These are phyloP conservation scores for Geopemphigus sp. DNA, from an alignment of 1,140 invertebrate species.

Conservation along the genomic window DNA sequence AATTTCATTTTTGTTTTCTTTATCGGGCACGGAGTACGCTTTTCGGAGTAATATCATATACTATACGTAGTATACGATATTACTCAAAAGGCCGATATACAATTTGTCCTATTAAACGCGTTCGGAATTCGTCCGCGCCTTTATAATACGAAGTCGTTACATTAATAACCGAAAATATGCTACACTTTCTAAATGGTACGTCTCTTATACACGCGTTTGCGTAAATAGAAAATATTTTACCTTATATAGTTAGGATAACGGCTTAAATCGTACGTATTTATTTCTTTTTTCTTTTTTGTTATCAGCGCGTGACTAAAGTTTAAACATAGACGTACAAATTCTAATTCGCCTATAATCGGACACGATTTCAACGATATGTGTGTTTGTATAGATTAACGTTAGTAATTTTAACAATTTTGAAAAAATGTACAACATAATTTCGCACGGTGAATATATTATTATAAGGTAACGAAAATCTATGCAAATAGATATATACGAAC, in stretches of 20 bases:
- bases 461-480: neutral
- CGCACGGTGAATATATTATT: constrained; percentile 14
- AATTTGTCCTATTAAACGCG: too few relatives aligned
- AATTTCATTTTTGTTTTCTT: too few relatives aligned
- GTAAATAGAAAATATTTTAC: constrained; percentile 11
- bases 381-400: too few relatives aligned
- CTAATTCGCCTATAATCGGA: constrained; percentile 8
- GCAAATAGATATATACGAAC: neutral
- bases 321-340: neutral
- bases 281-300: neutral
- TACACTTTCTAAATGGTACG: constrained; percentile 20
- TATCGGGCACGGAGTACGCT: too few relatives aligned
- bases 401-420: neutral
- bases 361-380: neutral
- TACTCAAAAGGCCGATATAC: too few relatives aligned
- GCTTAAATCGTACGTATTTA: neutral
- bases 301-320: constrained; percentile 2
- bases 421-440: neutral
- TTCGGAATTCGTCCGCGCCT: neutral
- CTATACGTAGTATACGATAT: too few relatives aligned
- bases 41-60: too few relatives aligned
- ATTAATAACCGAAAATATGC: neutral
- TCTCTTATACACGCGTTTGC: neutral
- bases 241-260: neutral
- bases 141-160: neutral